These are phyloP conservation scores for Varanus komodoensis DNA, from an alignment of 2,113 vertebrate species.

Conservation along the genomic window DNA sequence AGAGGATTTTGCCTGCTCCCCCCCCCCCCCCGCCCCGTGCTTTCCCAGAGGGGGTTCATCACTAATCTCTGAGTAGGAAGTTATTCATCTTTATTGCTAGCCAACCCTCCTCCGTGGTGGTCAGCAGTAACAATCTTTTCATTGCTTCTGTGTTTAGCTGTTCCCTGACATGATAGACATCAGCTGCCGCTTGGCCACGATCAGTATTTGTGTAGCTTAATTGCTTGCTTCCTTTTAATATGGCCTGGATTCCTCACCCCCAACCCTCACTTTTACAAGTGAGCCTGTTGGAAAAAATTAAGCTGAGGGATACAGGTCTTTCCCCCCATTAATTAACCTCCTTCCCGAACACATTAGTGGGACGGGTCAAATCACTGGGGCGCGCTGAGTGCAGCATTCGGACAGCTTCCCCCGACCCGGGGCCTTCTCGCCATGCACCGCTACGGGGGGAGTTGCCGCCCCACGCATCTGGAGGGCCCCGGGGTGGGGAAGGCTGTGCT, in stretches of 20 bases:
- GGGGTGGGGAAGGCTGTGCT: conserved; percentile 43
- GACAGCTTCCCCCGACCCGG: background rate
- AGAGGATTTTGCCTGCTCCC: conserved; percentile 73
- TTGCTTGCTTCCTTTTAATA: conserved; percentile 91
- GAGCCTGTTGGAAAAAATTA: conserved; percentile 83
- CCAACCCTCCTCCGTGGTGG: conserved; percentile 88
- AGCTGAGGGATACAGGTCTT: conserved; percentile 81
- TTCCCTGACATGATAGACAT: conserved; percentile 89
- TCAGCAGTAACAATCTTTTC: conserved; percentile 84
- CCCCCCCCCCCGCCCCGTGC: conserved; percentile 3
- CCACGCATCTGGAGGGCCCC: too few species aligned
- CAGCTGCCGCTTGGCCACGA: conserved; percentile 84
- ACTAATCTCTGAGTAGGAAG: conserved; percentile 91
- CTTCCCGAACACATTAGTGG: conserved; percentile 85
- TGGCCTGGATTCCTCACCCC: conserved; percentile 76
- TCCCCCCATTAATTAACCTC: conserved; percentile 86
- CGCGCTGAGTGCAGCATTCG: conserved; percentile 79
- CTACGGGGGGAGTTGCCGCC: too few species aligned
- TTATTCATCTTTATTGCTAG: conserved; percentile 93
- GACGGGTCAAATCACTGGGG: conserved; percentile 80
- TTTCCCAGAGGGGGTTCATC: conserved; percentile 82
- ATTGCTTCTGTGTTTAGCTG: conserved; percentile 85
- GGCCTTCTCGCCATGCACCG: too few species aligned
- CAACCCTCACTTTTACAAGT: conserved; percentile 84
- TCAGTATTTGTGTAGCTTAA: conserved; percentile 89